Evolutionary conservation across 92 coral and sea anemone species (phyloP), one percentile per base, ranked within the genome.

Genomic region (Porites lobata): DNA sequence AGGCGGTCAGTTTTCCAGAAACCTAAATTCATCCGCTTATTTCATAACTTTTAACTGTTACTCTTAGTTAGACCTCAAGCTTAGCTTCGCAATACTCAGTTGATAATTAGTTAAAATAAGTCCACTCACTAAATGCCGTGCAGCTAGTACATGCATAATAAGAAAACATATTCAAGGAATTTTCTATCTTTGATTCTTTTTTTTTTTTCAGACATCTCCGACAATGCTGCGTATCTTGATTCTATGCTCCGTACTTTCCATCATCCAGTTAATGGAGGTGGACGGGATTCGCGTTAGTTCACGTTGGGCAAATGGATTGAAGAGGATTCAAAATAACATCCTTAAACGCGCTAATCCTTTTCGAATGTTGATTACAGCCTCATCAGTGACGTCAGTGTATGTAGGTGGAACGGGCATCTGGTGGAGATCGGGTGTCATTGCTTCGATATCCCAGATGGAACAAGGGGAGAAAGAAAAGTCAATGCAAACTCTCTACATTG

Each of bases 191-290:
- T 29, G 4, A 2, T 29, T 29, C 3, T 29, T 29, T 29, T 29
- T 57, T 6, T 1, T 15, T 9, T 57, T 57, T 9, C 62, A 57
- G 62, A 57, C 3, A 9, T 57, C 2, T 57, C 62, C 4, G 62
- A 57, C 62, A 22, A 72, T 72, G 77, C 52, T 72, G 77, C 77
- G 77, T 14, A 15, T 24, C 47, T 72, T 72, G 77, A 50, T 72
- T 72, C 77, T 72, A 32, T 72, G 77, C 77, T 72, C 47, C 7
- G 77, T 24, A 17, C 29, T 72, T 72, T 72, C 77, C 77, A 32
- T 72, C 77, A 7, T 72, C 77, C 29, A 6, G 43, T 17, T 72
- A 12, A 32, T 72, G 77, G 38, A 72, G 19, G 77, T 24, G 9
- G 77, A 72, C 29, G 77, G 57, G 54, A 32, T 57, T 57, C 11